Evolutionary conservation across 2,797 vertebrate genomes (phyloP).

Genomic region (Sebastes minor): DNA sequence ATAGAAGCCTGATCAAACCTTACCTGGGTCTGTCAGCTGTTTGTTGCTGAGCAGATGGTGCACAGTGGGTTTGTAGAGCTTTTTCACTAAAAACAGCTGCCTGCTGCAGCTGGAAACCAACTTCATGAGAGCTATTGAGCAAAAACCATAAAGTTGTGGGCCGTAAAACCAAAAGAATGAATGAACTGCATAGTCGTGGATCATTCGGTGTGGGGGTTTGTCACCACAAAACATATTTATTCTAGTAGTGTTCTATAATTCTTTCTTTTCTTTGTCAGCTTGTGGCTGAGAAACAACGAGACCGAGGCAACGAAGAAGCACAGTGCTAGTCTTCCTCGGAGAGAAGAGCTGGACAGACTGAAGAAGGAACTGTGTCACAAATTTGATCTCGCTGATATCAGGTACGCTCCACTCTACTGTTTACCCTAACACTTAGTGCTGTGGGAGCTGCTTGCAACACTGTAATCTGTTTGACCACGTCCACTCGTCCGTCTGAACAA

Average conservation of each 20-base stretch:
- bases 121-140: background rate
- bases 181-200: too few relatives aligned
- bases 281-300: slow-evolving; percentile 90
- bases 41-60: background rate
- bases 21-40: background rate
- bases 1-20: background rate
- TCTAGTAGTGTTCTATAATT: background rate
- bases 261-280: slow-evolving; percentile 72
- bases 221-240: background rate
- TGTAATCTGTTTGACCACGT: background rate
- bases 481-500: background rate
- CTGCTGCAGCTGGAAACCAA: background rate
- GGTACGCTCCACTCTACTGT: slow-evolving; percentile 72
- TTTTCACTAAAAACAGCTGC: background rate
- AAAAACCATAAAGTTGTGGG: background rate
- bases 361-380: slow-evolving; percentile 86
- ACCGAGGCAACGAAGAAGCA: slow-evolving; percentile 86
- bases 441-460: background rate
- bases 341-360: slow-evolving; percentile 89
- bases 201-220: background rate
- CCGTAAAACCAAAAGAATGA: background rate
- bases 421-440: background rate
- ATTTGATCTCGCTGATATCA: slow-evolving; percentile 90
- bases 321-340: slow-evolving; percentile 87
- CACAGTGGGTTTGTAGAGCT: background rate